Conservation (phyloP, 2,113 vertebrate species). For the Genyomyrus donnyi region DNA sequence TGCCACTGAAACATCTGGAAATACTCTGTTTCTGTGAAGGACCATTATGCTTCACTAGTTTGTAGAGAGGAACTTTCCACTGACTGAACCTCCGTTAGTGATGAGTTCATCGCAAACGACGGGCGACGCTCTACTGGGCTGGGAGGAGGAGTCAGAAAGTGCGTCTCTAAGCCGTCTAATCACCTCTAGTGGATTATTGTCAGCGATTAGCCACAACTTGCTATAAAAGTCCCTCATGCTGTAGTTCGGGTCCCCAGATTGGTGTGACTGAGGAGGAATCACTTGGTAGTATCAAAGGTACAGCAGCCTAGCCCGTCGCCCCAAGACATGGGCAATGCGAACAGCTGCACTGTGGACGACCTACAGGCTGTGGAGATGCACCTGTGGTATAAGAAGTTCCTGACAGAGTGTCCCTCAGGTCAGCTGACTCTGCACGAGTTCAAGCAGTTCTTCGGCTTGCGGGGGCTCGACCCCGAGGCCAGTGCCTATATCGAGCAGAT, state of each 20-base stretch:
- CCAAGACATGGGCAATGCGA: slow-evolving; percentile 68
- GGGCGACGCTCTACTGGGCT: background rate
- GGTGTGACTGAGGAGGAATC: slow-evolving; percentile 52
- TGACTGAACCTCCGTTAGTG: background rate
- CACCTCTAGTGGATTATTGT: slow-evolving; percentile 47
- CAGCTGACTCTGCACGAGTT: slow-evolving; percentile 85
- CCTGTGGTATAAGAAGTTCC: slow-evolving; percentile 92
- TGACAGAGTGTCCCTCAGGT: slow-evolving; percentile 82
- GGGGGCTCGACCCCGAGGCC: slow-evolving; percentile 72
- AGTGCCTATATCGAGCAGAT: slow-evolving; percentile 85
- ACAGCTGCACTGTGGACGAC: slow-evolving; percentile 72
- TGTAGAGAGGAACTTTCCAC: background rate
- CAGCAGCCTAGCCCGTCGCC: background rate
- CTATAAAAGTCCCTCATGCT: slow-evolving; percentile 45
- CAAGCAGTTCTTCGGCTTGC: slow-evolving; percentile 83
- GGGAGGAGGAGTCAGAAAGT: background rate
- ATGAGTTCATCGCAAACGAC: background rate
- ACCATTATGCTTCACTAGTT: background rate
- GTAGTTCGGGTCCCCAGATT: slow-evolving; percentile 33
- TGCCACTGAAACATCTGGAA: background rate
- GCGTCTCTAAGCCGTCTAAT: slow-evolving; percentile 27
- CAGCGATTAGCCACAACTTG: slow-evolving; percentile 36
- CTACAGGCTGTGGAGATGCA: slow-evolving; percentile 84
- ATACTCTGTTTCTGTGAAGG: background rate
- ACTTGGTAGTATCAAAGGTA: slow-evolving; percentile 28